Evolutionary conservation across 1,140 invertebrate species (phyloP), one percentile per base, ranked within the genome.

Genomic region (Tetramorium parvispinum): DNA sequence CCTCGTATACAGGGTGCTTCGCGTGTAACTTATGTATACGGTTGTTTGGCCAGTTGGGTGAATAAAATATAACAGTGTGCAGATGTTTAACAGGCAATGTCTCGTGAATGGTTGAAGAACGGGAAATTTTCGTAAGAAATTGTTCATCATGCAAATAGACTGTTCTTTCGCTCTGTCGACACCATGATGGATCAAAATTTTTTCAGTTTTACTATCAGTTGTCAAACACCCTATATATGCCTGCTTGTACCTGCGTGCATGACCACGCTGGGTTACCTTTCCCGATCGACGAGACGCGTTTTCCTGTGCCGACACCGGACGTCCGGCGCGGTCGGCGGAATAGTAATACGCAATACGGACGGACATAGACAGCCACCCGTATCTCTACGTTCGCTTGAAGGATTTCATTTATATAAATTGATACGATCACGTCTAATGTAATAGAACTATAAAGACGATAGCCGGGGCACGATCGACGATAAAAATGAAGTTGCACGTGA

Each of bases 261-360:
- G 88, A 77, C 40, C 55, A 71, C 57, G 49, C 65, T 55, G 75
- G 43, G 55, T 70, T 89, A 63, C 89, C 89, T 90, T 90, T 91
- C 78, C 82, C 79, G 87, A 91, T 91, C 89, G 89, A 83, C 89
- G 89, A 91, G 89, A 91, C 83, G 89, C 89, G 89, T 91, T 91
- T 90, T 90, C 89, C 89, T 91, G 89, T 81, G 43, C 66, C 89
- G 82, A 88, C 89, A 70, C 92, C 92, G 93, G 92, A 93, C 89
- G 88, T 93, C 93, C 93, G 93, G 92, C 75, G 90, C 68, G 89
- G 86, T 88, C 85, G 77, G 27, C 79, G 79, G 93, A 93, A 93
- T 93, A 93, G 88, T 91, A 93, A 93, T 92, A 89, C 76, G 57
- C 37, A 63, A 53, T 55, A 55, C 83, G 8, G 16, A 66, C 73